A percentile compares a stretch with the other conserved stretches of the same genome.
phyloP scores from a whole-genome alignment of 1,140 invertebrate genomes.

The Planococcus citri region DNA sequence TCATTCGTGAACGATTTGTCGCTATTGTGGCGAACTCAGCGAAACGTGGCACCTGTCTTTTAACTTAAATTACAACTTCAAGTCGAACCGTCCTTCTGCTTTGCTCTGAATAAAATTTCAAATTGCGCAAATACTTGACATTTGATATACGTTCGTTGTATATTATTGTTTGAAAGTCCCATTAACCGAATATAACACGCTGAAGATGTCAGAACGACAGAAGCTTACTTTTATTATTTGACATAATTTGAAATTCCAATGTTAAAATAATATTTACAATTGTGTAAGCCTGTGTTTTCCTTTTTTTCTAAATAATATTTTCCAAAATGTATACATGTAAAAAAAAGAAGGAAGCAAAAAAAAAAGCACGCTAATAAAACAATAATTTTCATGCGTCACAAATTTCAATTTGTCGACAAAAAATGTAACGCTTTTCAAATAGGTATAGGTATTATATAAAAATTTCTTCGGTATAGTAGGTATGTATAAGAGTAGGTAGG shows the following conservation, averaged over 20 bases:
- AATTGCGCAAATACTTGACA: slow-evolving; percentile 7
- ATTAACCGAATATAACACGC: not conserved
- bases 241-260: not conserved
- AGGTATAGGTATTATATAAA: no score
- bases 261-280: not conserved
- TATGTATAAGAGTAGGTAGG: no score
- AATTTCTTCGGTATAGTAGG: no score
- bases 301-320: no score
- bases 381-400: no score
- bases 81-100: slow-evolving; percentile 13
- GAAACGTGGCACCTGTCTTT: slow-evolving; percentile 14
- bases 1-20: slow-evolving; percentile 13
- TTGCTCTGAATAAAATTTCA: not conserved
- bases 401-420: no score
- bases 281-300: not conserved
- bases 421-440: no score
- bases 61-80: slow-evolving; percentile 10
- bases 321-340: no score
- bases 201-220: not conserved
- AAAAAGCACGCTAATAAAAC: no score
- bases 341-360: no score
- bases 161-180: slow-evolving; percentile 7
- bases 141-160: slow-evolving; percentile 7
- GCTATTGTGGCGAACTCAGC: not conserved
- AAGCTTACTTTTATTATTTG: not conserved